Percentiles rank a stretch among this genome's conserved stretches.
phyloP scores from a whole-genome alignment of 37 sponge, comb jelly and placozoan genomes.

The Ephydatia muelleri region DNA sequence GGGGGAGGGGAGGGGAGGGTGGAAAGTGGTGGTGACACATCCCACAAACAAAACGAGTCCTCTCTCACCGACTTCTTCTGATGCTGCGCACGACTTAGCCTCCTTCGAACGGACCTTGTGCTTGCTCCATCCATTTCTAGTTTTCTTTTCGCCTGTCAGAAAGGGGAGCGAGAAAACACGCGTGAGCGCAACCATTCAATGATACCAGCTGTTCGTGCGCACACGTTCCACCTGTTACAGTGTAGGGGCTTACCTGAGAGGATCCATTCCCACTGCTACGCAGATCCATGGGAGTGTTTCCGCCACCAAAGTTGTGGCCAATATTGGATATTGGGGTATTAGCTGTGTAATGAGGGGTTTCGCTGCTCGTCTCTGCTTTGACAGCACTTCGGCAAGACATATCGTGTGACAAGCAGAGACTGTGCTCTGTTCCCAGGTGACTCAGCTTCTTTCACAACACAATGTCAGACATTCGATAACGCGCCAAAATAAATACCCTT shows the following conservation, averaged over 20 bases:
- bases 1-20: slow-evolving; percentile 8
- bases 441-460: slow-evolving; percentile 9
- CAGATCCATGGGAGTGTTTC: slow-evolving; percentile 30
- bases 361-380: neutral
- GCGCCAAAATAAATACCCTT: slow-evolving; percentile 30
- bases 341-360: neutral
- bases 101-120: slow-evolving; percentile 23
- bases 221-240: neutral
- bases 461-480: slow-evolving; percentile 10
- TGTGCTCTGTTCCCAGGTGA: neutral
- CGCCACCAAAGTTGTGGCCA: neutral
- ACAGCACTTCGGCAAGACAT: neutral
- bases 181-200: neutral
- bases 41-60: too few relatives aligned
- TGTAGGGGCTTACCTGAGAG: slow-evolving; percentile 35
- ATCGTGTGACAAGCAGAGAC: neutral
- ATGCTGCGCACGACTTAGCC: slow-evolving; percentile 48
- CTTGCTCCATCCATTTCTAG: slow-evolving; percentile 61
- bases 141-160: slow-evolving; percentile 57
- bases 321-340: neutral
- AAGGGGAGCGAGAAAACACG: neutral
- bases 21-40: too few relatives aligned
- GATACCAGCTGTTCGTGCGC: neutral
- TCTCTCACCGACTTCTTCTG: slow-evolving; percentile 30
- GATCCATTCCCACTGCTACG: slow-evolving; percentile 22